phyloP scores from a whole-genome alignment of 2,113 vertebrate genomes.

The Cinclus mexicanus region DNA sequence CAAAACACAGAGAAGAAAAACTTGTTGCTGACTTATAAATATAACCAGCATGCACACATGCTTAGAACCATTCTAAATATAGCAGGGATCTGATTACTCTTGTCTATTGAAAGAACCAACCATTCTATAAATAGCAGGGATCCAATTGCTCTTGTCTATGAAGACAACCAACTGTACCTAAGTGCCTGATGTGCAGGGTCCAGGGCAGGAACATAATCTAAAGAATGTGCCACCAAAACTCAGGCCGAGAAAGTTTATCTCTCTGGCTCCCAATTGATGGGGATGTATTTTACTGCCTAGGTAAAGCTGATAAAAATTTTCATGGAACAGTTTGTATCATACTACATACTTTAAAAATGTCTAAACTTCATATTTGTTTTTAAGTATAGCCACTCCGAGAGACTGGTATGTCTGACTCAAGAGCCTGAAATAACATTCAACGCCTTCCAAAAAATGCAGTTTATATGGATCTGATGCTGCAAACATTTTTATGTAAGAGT shows the following conservation, averaged over 20 bases:
- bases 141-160: background rate
- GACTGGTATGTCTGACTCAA: background rate
- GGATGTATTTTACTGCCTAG: background rate
- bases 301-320: background rate
- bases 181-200: background rate
- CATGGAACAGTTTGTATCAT: background rate
- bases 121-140: background rate
- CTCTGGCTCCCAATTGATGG: background rate
- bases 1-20: background rate
- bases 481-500: background rate
- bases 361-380: background rate
- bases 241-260: background rate
- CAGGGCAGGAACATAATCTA: background rate
- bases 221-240: background rate
- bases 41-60: background rate
- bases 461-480: background rate
- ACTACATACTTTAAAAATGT: background rate
- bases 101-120: slow-evolving; percentile 16
- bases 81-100: background rate
- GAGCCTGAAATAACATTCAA: background rate
- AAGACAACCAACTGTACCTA: background rate
- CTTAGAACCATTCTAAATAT: background rate
- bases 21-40: background rate
- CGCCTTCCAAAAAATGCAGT: background rate
- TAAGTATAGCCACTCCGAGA: background rate